Conservation (phyloP, 2,888 invertebrate genomes). For the Sclerodermus sp. region DNA sequence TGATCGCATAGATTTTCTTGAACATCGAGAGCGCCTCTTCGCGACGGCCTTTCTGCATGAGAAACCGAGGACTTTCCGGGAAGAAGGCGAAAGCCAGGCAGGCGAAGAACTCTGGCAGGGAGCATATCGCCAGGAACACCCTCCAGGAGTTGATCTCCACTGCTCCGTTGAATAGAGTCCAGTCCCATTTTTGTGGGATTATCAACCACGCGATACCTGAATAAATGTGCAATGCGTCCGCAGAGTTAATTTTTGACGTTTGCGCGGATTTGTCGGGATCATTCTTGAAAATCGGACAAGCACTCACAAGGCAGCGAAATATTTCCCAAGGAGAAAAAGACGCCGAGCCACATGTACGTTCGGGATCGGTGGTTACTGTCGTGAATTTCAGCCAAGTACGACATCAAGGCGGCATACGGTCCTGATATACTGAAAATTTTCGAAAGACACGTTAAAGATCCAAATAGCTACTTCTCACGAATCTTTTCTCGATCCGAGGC, state of each 20-base stretch:
- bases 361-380: slow-evolving; percentile 43
- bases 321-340: slow-evolving; percentile 48
- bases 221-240: not conserved
- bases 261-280: too few species aligned
- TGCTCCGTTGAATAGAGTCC: slow-evolving; percentile 54
- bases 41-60: slow-evolving; percentile 70
- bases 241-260: too few species aligned
- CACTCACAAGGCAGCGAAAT: slow-evolving; percentile 64
- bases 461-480: too few species aligned
- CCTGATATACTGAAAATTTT: slow-evolving; percentile 45
- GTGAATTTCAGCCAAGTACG: slow-evolving; percentile 51
- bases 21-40: slow-evolving; percentile 70
- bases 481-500: too few species aligned
- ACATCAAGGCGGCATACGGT: slow-evolving; percentile 49
- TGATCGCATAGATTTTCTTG: slow-evolving; percentile 48
- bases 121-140: slow-evolving; percentile 66
- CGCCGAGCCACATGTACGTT: slow-evolving; percentile 52
- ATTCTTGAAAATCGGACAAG: too few species aligned
- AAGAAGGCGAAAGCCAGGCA: slow-evolving; percentile 66
- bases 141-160: slow-evolving; percentile 65
- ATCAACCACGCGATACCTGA: slow-evolving; percentile 72
- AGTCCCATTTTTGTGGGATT: slow-evolving; percentile 66
- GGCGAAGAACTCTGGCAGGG: slow-evolving; percentile 70
- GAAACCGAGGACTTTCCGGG: slow-evolving; percentile 80
- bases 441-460: not conserved